These are phyloP conservation scores for Coleophora deauratella DNA, from an alignment of 2,888 invertebrate species.

Conservation along the genomic window DNA sequence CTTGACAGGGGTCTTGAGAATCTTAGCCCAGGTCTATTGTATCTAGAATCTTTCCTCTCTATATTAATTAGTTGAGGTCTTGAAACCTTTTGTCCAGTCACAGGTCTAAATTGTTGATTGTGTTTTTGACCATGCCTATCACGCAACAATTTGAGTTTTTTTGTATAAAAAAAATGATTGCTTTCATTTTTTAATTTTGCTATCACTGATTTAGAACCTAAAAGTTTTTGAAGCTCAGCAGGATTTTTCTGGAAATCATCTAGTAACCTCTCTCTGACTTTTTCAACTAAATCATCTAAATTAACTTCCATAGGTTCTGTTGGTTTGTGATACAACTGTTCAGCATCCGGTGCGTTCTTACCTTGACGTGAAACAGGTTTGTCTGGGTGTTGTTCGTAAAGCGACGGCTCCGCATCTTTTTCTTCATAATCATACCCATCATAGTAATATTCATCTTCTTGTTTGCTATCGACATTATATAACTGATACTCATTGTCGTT, in stretches of 20 bases:
- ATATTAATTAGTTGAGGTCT: too few species aligned
- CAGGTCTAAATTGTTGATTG: too few species aligned
- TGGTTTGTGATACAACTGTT: neutral
- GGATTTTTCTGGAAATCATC: constrained; percentile 12
- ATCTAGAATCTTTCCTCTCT: too few species aligned
- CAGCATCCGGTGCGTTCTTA: constrained; percentile 7
- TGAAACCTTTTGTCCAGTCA: too few species aligned
- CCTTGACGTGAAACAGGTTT: constrained; percentile 5
- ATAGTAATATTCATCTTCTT: neutral
- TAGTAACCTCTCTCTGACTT: constrained; percentile 27
- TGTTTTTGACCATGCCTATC: too few species aligned
- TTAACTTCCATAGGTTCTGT: constrained; percentile 12
- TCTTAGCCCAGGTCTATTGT: too few species aligned
- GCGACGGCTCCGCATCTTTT: neutral
- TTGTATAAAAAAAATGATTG: too few species aligned
- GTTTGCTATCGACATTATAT: neutral
- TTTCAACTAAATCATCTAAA: constrained; percentile 30
- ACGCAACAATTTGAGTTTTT: too few species aligned
- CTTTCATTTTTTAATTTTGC: too few species aligned
- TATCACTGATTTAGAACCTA: neutral
- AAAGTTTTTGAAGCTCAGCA: neutral
- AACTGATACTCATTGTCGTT: neutral
- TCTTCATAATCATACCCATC: constrained; percentile 2
- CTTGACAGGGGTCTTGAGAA: too few species aligned
- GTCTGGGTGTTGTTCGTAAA: neutral